Evolutionary conservation across 1,140 invertebrate species (phyloP).

Genomic region (Steinernema khuongi): DNA sequence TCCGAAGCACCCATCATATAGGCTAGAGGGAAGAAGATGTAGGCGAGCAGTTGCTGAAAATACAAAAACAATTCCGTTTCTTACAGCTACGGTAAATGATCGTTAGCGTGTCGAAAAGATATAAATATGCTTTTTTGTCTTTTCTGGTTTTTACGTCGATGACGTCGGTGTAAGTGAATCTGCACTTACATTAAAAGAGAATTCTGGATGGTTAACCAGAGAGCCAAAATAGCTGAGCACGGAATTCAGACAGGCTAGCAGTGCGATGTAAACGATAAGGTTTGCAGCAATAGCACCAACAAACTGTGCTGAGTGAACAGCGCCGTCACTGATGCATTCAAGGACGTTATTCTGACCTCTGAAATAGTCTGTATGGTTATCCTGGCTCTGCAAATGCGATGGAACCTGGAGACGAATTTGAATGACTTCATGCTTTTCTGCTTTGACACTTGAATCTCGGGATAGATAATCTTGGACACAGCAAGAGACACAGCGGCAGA

Average conservation of each 20-base stretch:
- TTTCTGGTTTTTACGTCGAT: no score
- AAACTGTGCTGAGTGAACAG: slow-evolving; percentile 56
- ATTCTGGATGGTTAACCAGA: slow-evolving; percentile 65
- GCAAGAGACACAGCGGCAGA: slow-evolving; percentile 83
- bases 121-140: no score
- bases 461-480: slow-evolving; percentile 81
- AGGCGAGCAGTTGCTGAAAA: slow-evolving; percentile 72
- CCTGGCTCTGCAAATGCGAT: slow-evolving; percentile 11
- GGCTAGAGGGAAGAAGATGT: slow-evolving; percentile 76
- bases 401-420: slow-evolving; percentile 39
- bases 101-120: no score
- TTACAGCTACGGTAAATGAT: neutral
- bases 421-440: slow-evolving; percentile 37
- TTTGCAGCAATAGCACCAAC: slow-evolving; percentile 75
- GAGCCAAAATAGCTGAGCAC: slow-evolving; percentile 73
- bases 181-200: slow-evolving; percentile 42
- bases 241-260: slow-evolving; percentile 75
- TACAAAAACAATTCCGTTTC: neutral
- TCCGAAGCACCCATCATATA: slow-evolving; percentile 68
- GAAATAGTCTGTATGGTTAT: neutral
- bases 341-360: slow-evolving; percentile 73
- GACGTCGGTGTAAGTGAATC: neutral
- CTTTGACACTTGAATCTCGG: slow-evolving; percentile 70
- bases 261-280: slow-evolving; percentile 79
- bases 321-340: slow-evolving; percentile 64